phyloP scores from a whole-genome alignment of 92 coral and sea anemone genomes.

The Epizoanthus scotinus region DNA sequence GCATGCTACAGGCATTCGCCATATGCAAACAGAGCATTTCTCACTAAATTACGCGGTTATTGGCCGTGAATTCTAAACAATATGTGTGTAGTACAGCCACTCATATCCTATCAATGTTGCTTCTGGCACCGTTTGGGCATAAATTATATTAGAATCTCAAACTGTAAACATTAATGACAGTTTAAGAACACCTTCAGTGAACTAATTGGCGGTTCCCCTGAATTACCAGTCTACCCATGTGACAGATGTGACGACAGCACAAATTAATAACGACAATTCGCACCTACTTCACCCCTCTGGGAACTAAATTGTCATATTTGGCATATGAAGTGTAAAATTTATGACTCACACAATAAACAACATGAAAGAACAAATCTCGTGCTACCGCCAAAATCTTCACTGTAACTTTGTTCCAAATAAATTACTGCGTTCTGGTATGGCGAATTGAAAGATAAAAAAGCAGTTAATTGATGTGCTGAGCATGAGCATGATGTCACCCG shows the following conservation, averaged over 20 bases:
- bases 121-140: constrained; percentile 17
- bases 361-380: neutral
- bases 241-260: constrained; percentile 34
- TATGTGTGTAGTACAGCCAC: neutral
- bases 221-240: neutral
- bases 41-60: constrained; percentile 5
- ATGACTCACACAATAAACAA: neutral
- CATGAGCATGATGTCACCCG: no score
- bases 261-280: constrained; percentile 28
- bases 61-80: neutral
- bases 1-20: neutral
- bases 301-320: constrained; percentile 30
- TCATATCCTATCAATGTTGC: neutral
- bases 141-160: constrained; percentile 7
- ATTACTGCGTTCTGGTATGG: no score
- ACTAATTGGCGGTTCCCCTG: constrained; percentile 1
- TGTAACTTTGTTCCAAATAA: no score
- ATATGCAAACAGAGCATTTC: neutral
- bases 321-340: neutral
- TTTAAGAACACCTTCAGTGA: neutral
- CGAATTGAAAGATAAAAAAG: no score
- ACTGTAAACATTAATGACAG: constrained; percentile 10
- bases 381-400: no score
- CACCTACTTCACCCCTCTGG: constrained; percentile 45
- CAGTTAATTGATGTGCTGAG: no score